Conservation (phyloP, 2,888 invertebrate genomes). For the Tromatobia lineatoria region DNA sequence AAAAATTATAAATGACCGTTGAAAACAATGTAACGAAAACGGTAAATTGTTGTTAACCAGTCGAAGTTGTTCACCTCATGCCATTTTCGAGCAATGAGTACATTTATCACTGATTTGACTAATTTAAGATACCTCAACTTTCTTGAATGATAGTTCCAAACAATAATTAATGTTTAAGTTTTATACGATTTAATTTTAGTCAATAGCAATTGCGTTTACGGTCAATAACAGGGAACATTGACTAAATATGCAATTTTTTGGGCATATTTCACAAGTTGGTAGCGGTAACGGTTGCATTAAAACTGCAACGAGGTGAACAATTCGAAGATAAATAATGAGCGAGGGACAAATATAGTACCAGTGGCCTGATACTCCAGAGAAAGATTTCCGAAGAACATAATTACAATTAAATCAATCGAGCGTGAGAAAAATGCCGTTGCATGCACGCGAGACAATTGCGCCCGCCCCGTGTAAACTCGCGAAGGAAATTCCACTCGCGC, state of each 20-base stretch:
- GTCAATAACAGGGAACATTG: background rate
- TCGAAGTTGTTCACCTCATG: too few relatives aligned
- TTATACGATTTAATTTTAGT: background rate
- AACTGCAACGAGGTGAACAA: constrained; percentile 20
- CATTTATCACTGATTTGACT: too few relatives aligned
- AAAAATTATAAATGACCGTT: too few relatives aligned
- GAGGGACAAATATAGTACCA: constrained; percentile 33
- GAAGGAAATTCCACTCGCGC: constrained; percentile 60
- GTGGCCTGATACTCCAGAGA: constrained; percentile 29
- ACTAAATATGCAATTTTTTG: background rate
- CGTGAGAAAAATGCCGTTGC: constrained; percentile 68
- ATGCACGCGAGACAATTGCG: constrained; percentile 64
- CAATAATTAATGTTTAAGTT: background rate
- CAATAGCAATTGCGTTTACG: background rate
- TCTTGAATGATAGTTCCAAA: background rate
- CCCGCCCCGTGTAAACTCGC: constrained; percentile 14
- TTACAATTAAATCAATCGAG: constrained; percentile 69
- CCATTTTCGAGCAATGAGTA: too few relatives aligned
- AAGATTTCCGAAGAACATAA: constrained; percentile 52
- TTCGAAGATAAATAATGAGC: constrained; percentile 30
- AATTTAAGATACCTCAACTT: too few relatives aligned
- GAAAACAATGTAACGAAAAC: too few relatives aligned
- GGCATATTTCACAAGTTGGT: constrained; percentile 10
- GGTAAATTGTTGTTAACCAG: too few relatives aligned
- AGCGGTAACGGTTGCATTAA: constrained; percentile 40